Evolutionary conservation across 2,797 vertebrate genomes (phyloP).

Genomic region (Semaprochilodus insignis): DNA sequence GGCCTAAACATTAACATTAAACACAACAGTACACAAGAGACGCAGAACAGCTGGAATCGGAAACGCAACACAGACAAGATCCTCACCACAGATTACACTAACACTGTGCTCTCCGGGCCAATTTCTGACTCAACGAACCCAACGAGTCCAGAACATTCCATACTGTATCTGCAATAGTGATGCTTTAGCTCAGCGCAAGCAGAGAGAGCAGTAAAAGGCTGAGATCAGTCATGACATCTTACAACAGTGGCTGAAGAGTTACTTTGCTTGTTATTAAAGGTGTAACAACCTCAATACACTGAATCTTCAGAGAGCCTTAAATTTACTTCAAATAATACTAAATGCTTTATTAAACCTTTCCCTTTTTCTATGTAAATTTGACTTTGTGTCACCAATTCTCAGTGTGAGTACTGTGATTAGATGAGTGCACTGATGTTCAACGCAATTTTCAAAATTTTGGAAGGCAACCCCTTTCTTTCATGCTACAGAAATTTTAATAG

Average conservation of each 20-base stretch:
- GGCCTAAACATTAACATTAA: background rate
- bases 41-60: slow-evolving; percentile 3
- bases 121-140: background rate
- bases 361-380: no score
- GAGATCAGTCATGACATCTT: background rate
- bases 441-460: no score
- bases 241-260: background rate
- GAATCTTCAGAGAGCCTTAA: background rate
- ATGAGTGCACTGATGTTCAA: no score
- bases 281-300: background rate
- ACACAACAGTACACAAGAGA: background rate
- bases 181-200: background rate
- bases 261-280: background rate
- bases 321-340: background rate
- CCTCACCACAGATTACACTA: background rate
- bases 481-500: no score
- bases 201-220: background rate
- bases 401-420: no score
- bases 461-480: no score
- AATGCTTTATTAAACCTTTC: no score
- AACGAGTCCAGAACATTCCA: background rate
- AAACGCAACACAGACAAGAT: background rate
- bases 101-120: slow-evolving; percentile 4
- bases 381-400: no score
- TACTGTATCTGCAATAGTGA: slow-evolving; percentile 1